phyloP scores from a whole-genome alignment of 2,888 invertebrate genomes.

The Tachina lurida region DNA sequence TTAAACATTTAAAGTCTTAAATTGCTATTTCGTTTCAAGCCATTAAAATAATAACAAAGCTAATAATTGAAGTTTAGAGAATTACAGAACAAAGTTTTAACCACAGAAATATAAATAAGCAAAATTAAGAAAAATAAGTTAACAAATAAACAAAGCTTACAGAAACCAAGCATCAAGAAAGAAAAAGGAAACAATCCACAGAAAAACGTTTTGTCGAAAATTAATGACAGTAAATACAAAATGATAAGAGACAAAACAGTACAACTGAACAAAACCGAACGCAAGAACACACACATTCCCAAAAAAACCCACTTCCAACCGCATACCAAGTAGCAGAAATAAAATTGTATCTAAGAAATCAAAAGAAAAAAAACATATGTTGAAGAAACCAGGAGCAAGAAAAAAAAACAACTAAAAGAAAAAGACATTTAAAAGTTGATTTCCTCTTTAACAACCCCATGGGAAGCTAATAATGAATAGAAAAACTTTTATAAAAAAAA shows the following conservation, averaged over 20 bases:
- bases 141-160: conserved; percentile 45
- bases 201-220: conserved; percentile 66
- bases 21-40: not conserved
- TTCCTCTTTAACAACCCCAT: conserved; percentile 64
- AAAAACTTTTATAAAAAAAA: conserved; percentile 41
- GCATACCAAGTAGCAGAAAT: conserved; percentile 32
- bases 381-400: conserved; percentile 36
- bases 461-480: conserved; percentile 69
- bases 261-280: conserved; percentile 10
- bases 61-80: conserved; percentile 20
- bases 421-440: conserved; percentile 67
- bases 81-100: conserved; percentile 28
- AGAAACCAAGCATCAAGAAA: conserved; percentile 39
- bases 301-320: conserved; percentile 39
- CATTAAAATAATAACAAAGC: not conserved
- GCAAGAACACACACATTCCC: not conserved
- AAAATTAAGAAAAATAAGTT: conserved; percentile 28
- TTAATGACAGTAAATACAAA: conserved; percentile 68
- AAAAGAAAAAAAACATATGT: conserved; percentile 30
- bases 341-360: conserved; percentile 34
- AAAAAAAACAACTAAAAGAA: conserved; percentile 26
- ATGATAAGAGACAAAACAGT: conserved; percentile 61
- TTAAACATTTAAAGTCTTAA: too few relatives aligned
- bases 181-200: conserved; percentile 41
- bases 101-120: conserved; percentile 12